These are phyloP conservation scores for Ovis aries DNA, from an alignment of 2,113 vertebrate species.

Conservation along the genomic window DNA sequence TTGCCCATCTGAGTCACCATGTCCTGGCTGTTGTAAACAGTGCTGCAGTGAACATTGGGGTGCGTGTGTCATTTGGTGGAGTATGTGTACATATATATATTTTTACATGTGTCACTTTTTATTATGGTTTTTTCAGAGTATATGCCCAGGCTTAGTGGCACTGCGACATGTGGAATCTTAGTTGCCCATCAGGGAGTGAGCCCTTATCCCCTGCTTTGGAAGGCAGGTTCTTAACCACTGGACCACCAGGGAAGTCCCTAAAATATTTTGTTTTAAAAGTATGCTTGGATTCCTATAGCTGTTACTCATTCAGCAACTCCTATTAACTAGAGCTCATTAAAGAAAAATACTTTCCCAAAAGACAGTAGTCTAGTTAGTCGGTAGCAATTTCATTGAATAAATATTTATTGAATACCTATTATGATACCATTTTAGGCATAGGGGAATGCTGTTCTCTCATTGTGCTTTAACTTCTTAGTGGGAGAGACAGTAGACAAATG, in stretches of 20 bases:
- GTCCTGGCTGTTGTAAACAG: background rate
- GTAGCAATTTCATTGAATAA: background rate
- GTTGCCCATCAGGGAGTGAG: background rate
- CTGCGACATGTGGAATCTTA: background rate
- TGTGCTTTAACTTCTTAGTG: background rate
- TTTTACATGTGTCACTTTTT: background rate
- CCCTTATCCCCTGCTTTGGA: background rate
- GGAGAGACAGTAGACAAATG: background rate
- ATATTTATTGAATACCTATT: background rate
- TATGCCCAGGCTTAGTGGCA: background rate
- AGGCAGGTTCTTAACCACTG: background rate
- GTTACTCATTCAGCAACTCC: background rate
- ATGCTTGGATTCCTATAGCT: background rate
- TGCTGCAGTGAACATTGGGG: background rate
- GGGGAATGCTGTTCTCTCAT: background rate
- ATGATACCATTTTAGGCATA: background rate
- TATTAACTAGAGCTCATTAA: slow-evolving; percentile 19
- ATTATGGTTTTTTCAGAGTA: background rate
- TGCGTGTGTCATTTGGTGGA: background rate
- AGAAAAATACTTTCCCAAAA: background rate
- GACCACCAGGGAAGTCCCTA: background rate
- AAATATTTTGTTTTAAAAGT: background rate
- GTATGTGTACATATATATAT: background rate
- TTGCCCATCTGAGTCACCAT: background rate
- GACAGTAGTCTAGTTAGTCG: background rate